A percentile compares a stretch with the other conserved stretches of the same genome.
phyloP scores from a whole-genome alignment of 2,888 invertebrate species.

The Euphydryas editha region DNA sequence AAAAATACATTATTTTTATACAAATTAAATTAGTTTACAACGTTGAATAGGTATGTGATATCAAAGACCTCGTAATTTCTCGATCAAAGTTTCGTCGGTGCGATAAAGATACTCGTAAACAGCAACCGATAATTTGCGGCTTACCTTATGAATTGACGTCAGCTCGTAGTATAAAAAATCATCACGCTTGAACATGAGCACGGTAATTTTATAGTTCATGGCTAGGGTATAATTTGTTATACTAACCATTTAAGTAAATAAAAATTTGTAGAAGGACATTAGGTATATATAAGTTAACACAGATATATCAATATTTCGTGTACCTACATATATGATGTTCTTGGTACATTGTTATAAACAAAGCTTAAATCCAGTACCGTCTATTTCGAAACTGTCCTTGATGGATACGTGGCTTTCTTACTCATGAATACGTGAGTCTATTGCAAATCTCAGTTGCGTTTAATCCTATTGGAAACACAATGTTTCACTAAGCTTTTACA shows the following conservation, averaged over 20 bases:
- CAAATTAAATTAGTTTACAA: not conserved
- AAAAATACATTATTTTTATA: not conserved
- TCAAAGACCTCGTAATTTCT: not conserved
- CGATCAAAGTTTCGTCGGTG: constrained; percentile 24
- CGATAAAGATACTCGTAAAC: constrained; percentile 33
- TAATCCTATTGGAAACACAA: not conserved
- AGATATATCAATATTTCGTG: too few species aligned
- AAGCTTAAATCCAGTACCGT: not conserved
- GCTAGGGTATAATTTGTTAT: constrained; percentile 18
- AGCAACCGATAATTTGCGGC: constrained; percentile 30
- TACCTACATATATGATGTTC: not conserved
- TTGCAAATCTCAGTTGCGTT: constrained; percentile 4
- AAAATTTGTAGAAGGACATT: not conserved
- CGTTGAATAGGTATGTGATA: not conserved
- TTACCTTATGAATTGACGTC: constrained; percentile 30
- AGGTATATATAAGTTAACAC: not conserved
- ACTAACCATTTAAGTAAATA: not conserved
- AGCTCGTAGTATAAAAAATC: constrained; percentile 28
- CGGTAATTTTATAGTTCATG: constrained; percentile 19
- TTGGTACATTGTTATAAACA: not conserved
- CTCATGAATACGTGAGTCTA: constrained; percentile 13
- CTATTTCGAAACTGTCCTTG: constrained; percentile 9
- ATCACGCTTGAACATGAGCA: constrained; percentile 6
- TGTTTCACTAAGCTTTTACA: not conserved
- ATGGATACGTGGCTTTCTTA: constrained; percentile 8